Percentiles rank a stretch among this genome's conserved stretches.
These are phyloP conservation scores for Thelaira solivaga DNA, from an alignment of 2,888 invertebrate genomes.

Conservation along the genomic window DNA sequence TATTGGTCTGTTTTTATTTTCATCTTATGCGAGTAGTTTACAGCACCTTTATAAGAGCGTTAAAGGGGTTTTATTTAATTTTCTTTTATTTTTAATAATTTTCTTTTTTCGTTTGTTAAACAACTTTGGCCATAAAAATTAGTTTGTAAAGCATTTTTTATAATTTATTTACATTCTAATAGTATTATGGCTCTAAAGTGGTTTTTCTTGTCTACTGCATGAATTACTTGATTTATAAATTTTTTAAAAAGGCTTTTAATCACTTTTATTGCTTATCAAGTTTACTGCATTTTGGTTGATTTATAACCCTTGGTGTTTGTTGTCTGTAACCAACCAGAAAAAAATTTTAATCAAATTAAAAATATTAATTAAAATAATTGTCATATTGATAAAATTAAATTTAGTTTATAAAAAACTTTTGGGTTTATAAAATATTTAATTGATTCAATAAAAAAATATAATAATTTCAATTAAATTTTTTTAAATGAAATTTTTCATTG, in stretches of 20 bases:
- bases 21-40: conserved; percentile 36
- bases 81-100: neutral
- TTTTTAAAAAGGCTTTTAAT: neutral
- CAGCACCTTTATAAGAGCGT: conserved; percentile 1
- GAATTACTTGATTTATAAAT: conserved; percentile 3
- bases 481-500: too few species aligned
- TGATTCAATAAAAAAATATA: too few species aligned
- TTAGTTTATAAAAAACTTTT: too few species aligned
- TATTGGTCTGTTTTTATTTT: conserved; percentile 1
- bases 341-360: too few species aligned
- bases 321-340: too few species aligned
- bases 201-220: neutral
- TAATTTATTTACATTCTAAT: conserved; percentile 12
- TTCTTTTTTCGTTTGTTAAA: conserved; percentile 39
- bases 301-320: too few species aligned
- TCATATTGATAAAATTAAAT: too few species aligned
- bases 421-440: too few species aligned
- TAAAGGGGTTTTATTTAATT: conserved; percentile 2
- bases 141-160: conserved; percentile 20
- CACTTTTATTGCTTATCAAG: conserved; percentile 24
- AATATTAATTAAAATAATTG: too few species aligned
- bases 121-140: conserved; percentile 20
- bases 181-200: neutral
- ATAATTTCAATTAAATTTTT: too few species aligned
- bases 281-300: too few species aligned